Conservation (phyloP, 23 tunicate genomes). For the Oikopleura albicans region DNA sequence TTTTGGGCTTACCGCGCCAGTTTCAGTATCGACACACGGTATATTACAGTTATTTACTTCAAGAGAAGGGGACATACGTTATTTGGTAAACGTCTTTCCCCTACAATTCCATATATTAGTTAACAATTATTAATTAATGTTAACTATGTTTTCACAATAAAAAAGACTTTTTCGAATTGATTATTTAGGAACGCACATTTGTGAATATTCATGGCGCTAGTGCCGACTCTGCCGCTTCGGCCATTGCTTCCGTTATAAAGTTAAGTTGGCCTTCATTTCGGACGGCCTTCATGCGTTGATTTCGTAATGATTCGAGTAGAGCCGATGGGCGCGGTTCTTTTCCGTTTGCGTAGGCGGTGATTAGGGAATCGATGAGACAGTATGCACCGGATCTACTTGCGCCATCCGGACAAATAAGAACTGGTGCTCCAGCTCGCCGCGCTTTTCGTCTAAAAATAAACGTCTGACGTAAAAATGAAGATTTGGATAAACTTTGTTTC, state of each 20-base stretch:
- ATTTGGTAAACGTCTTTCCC: too few relatives aligned
- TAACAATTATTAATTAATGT: too few relatives aligned
- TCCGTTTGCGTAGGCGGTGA: background rate
- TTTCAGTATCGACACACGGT: too few relatives aligned
- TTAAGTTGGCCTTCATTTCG: background rate
- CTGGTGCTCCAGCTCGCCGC: constrained; percentile 11
- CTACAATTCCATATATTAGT: too few relatives aligned
- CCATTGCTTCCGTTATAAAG: constrained; percentile 1
- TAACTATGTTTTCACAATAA: too few relatives aligned
- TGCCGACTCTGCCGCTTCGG: constrained; percentile 2
- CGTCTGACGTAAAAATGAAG: too few relatives aligned
- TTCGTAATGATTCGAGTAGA: background rate
- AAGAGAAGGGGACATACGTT: too few relatives aligned
- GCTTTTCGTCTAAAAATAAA: background rate
- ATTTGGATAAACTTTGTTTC: too few relatives aligned
- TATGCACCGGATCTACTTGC: constrained; percentile 12
- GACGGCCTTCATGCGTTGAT: constrained; percentile 5
- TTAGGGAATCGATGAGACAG: constrained; percentile 10
- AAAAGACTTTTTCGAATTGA: too few relatives aligned
- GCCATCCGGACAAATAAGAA: background rate
- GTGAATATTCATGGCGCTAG: background rate
- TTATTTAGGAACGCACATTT: too few relatives aligned
- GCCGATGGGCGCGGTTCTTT: background rate
- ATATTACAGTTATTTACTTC: too few relatives aligned
- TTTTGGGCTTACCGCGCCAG: too few relatives aligned